Base-by-base conservation (phyloP, 2,888 invertebrate species). In the Pomacea canaliculata region DNA sequence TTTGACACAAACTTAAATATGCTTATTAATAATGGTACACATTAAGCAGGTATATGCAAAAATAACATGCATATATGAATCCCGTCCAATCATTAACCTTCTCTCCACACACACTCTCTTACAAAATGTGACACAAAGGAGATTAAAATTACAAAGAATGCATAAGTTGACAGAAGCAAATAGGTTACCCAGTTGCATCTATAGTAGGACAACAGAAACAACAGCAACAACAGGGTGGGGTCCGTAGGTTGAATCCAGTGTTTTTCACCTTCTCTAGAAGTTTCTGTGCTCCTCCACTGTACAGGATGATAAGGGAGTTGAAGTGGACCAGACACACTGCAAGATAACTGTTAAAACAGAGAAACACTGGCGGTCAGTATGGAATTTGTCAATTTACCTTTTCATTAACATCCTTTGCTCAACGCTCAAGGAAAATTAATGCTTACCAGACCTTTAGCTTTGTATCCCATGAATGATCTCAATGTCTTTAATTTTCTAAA, bases 161-260 rank as follows among this genome's bases (percentile, higher is more conserved):
- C 63, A 63, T 23, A 27, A 48, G 69, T 46, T 49, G n/a, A 69
- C 12, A 69, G 18, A 56, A 56, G 51, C 12, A n/a, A n/a, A 13
- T 62, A n/a, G 19, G 71, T 63, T 66, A 79, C 79, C 70, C 66
- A 18, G 67, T 73, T 19, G 75, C 49, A 16, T 18, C 37, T 51
- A 76, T 63, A 12, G 46, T n/a, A 48, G 77, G 77, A 70, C 79
- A 79, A 49, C 75, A 79, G 70, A 72, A 67, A 67, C 76, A 79
- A 56, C 79, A 79, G 70, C 79, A 79, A 60, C 72, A 71, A 19
- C 71, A 65, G 12, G 79, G 79, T 27, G 77, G 77, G 67, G 75
- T 70, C 46, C 77, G 69, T 51, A 79, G 62, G 51, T 46, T 63
- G 59, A 79, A 75, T 13, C 67, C 72, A 23, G 62, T 63, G 16